Evolutionary conservation across 2,888 invertebrate genomes (phyloP), one percentile per base, ranked within the genome.

Genomic region (Gymnoscelis rufifasciata): DNA sequence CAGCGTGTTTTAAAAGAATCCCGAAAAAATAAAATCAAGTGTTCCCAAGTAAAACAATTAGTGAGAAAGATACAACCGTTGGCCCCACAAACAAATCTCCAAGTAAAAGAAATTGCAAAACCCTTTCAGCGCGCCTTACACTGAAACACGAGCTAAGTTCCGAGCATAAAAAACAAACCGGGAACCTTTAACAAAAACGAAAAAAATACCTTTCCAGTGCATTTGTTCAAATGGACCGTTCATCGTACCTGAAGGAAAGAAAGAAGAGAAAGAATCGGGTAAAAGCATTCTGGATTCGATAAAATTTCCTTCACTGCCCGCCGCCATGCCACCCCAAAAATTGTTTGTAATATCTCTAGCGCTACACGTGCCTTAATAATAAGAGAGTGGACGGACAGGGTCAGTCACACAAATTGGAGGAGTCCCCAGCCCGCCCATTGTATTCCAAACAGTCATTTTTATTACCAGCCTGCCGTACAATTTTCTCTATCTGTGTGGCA

Each of bases 371-470:
- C 66, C 61, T 64, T 68, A 66, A 68, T 74, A 74, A 74, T 71
- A 60, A 57, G 57, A 51, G 53, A 58, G 59, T 58, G 68, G 73
- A 68, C 66, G 62, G 64, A 68, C 60, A 67, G 69, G 75, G 74
- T 70, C 68, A 61, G 53, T 63, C 71, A 68, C 67, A 60, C 61
- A 69, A 74, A 74, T 74, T 74, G 70, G 68, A 71, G 64, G 62
- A 66, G 33, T 33, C 39, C 46, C 51, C 51, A 60, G 64, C 66
- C 57, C 68, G 57, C 68, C 71, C 72, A 74, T 74, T 77, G 73
- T 75, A 66, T 68, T 70, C 65, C 68, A 67, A 70, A 74, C 66
- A 72, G 66, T 66, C 67, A 72, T 75, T 78, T 77, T 77, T 76
- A 72, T 75, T 64, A 73, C 68, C 59, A 59, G 59, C 59, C 43